A percentile compares a stretch with the other conserved stretches of the same genome.
phyloP scores from a whole-genome alignment of 2,113 vertebrate species.

The Gymnarchus niloticus region DNA sequence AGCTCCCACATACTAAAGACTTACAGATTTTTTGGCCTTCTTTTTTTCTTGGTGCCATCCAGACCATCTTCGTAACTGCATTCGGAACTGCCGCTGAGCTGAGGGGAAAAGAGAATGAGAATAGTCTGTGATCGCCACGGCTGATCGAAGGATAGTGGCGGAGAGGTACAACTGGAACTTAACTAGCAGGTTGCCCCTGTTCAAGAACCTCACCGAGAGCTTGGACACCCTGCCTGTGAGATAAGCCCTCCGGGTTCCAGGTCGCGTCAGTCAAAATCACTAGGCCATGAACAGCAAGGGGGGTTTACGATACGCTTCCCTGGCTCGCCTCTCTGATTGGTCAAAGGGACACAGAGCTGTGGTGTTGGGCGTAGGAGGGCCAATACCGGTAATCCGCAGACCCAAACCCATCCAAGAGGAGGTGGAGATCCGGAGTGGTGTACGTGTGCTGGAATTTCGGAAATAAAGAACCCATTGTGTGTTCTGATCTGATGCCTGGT shows the following conservation, averaged over 20 bases:
- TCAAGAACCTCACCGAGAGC: neutral
- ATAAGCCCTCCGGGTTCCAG: neutral
- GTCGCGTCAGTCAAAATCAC: conserved; percentile 42
- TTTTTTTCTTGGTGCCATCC: conserved; percentile 71
- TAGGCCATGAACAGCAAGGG: conserved; percentile 39
- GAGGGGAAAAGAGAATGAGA: conserved; percentile 57
- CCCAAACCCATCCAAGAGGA: conserved; percentile 40
- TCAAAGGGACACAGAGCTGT: conserved; percentile 24
- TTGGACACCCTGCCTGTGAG: neutral
- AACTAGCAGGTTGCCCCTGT: neutral
- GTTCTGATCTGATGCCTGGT: conserved; percentile 47
- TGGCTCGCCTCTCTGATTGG: conserved; percentile 54
- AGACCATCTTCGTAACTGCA: conserved; percentile 68
- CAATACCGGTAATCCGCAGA: conserved; percentile 56
- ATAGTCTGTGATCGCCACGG: conserved; percentile 50
- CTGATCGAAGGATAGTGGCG: neutral
- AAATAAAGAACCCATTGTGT: conserved; percentile 66
- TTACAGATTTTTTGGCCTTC: conserved; percentile 82
- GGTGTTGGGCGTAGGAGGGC: conserved; percentile 48
- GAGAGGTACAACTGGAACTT: neutral
- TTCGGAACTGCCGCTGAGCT: conserved; percentile 73
- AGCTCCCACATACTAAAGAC: no score
- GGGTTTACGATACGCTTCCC: conserved; percentile 64
- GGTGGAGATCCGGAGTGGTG: conserved; percentile 33
- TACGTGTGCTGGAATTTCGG: conserved; percentile 39